Percentiles rank a stretch among this genome's conserved stretches.
These are phyloP conservation scores for Sinocyclocheilus maitianheensis DNA, from an alignment of 2,113 vertebrate genomes.

Conservation along the genomic window DNA sequence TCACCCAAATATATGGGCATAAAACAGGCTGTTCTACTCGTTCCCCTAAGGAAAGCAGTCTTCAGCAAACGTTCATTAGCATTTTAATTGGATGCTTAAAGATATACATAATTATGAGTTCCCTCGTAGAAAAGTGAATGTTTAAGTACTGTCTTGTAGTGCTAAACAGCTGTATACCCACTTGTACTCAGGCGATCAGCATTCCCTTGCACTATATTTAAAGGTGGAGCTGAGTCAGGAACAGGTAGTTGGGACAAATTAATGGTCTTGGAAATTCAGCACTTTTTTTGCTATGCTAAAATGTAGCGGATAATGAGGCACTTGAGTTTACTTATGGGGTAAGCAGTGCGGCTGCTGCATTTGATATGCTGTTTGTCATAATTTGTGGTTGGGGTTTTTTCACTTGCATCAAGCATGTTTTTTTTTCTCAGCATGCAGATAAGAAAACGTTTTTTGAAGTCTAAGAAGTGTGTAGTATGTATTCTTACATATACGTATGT, in stretches of 20 bases:
- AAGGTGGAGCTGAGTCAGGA: slow-evolving; percentile 39
- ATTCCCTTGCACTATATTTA: slow-evolving; percentile 4
- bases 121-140: slow-evolving; percentile 49
- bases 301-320: neutral
- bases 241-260: slow-evolving; percentile 35
- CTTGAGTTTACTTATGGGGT: slow-evolving; percentile 20
- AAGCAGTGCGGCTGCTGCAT: neutral
- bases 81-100: slow-evolving; percentile 66
- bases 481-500: neutral
- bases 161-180: slow-evolving; percentile 31
- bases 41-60: slow-evolving; percentile 54
- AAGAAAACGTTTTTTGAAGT: neutral
- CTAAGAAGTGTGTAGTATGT: neutral
- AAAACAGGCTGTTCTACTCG: slow-evolving; percentile 15
- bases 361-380: slow-evolving; percentile 27
- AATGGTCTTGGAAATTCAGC: slow-evolving; percentile 38
- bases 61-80: slow-evolving; percentile 60
- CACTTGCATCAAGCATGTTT: neutral
- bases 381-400: neutral
- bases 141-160: slow-evolving; percentile 60
- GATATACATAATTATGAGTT: slow-evolving; percentile 62
- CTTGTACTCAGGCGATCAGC: neutral
- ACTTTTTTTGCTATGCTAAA: slow-evolving; percentile 17
- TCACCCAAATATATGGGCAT: slow-evolving; percentile 32
- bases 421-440: neutral